Base-by-base conservation (phyloP, 2,113 vertebrate species). In the Cisticola juncidis region DNA sequence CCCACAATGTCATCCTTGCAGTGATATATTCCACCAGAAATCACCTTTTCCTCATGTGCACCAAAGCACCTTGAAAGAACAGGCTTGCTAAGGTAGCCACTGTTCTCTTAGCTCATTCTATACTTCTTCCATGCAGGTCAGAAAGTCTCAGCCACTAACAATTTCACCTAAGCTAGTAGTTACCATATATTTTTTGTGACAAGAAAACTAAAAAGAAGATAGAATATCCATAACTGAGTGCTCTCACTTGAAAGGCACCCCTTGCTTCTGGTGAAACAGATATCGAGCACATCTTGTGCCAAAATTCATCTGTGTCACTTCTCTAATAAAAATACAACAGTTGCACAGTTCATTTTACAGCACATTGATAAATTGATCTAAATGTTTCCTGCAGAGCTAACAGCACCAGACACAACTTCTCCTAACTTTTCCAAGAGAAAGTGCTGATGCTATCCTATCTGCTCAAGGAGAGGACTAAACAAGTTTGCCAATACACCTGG, bases 271-370 rank as follows among this genome's bases (percentile, higher is more conserved):
- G 57, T 73, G 38, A 90, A 95, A 77, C 16, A 86, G 85, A 54
- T 96, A 95, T 93, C 0, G 40, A 96, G 85, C 14, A 40, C 50
- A 66, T 64, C 82, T 40, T 80, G 71, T 66, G 48, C 82, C 64
- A 88, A 78, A 86, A 96, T 95, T 72, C 35, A 71, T 95, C 85
- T 78, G 81, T 92, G 92, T 91, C 94, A 79, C 44, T 81, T 78
- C 80, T 86, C 69, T 92, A 91, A 95, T 92, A 91, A 96, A 97
- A 97, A 92, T 64, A 88, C 60, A 84, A n/a, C 83, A 83, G 69
- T 47, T 66, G 47, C n/a, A 89, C 68, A 56, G 83, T 89, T 94
- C 77, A 88, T 94, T 95, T 91, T 96, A 83, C 58, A 86, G 81
- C 5, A 1, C 81, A 93, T 74, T 93, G 93, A 96, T 91, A 85